phyloP scores from a whole-genome alignment of 2,888 invertebrate species.

The Spatulosminthurus flaviceps region DNA sequence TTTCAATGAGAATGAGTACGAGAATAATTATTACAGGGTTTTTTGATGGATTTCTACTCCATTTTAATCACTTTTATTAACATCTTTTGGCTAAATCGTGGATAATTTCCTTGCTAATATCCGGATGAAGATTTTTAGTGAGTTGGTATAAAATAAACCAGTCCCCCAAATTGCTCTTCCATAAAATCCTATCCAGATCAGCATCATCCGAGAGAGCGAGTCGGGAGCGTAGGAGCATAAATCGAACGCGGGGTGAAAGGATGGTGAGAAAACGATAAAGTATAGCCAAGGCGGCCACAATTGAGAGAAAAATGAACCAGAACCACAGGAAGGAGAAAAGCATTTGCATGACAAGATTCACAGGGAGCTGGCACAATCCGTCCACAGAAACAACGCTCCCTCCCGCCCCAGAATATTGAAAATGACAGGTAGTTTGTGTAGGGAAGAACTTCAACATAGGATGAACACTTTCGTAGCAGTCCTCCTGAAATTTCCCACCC shows the following conservation, averaged over 20 bases:
- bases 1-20: too few relatives aligned
- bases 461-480: not conserved
- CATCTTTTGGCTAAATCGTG: not conserved
- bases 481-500: not conserved
- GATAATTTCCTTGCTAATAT: not conserved
- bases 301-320: not conserved
- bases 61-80: too few relatives aligned
- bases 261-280: not conserved
- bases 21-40: too few relatives aligned
- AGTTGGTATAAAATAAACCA: slow-evolving; percentile 20
- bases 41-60: too few relatives aligned
- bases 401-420: not conserved
- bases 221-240: not conserved
- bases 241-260: not conserved
- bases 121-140: not conserved
- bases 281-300: not conserved
- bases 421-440: not conserved
- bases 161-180: not conserved
- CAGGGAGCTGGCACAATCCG: not conserved
- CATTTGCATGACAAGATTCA: not conserved
- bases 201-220: not conserved
- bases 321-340: not conserved
- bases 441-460: slow-evolving; percentile 2
- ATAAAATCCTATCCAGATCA: not conserved
- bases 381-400: not conserved